These are phyloP conservation scores for Drosophila melanosoma DNA, from an alignment of 2,888 invertebrate genomes.

Conservation along the genomic window DNA sequence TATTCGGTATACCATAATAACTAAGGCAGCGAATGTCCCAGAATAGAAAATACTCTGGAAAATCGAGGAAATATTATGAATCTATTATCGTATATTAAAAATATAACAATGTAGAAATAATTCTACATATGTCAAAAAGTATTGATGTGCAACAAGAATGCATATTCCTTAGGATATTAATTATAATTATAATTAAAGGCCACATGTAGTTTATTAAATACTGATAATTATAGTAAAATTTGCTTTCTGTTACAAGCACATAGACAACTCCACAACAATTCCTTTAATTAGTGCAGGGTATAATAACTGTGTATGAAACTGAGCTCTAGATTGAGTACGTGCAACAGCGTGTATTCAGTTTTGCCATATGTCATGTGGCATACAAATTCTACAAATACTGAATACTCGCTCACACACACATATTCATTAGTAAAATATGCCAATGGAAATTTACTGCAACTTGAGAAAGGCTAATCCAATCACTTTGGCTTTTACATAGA, in stretches of 20 bases:
- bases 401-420: conserved; percentile 1
- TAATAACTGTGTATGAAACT: conserved; percentile 22
- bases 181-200: background rate
- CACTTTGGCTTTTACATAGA: conserved; percentile 21
- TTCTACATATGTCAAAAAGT: too few species aligned
- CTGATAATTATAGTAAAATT: background rate
- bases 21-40: background rate
- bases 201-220: background rate
- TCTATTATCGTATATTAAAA: background rate
- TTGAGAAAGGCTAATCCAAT: conserved; percentile 16
- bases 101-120: background rate
- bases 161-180: background rate
- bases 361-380: conserved; percentile 25
- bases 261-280: background rate
- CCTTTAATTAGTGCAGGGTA: conserved; percentile 12
- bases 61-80: background rate
- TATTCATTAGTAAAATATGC: background rate
- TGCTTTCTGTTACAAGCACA: background rate
- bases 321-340: conserved; percentile 12
- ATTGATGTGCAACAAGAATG: background rate
- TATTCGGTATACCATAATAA: background rate
- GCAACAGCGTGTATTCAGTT: conserved; percentile 24
- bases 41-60: background rate
- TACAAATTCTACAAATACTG: conserved; percentile 16
- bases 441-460: conserved; percentile 3